Evolutionary conservation across 2,888 invertebrate genomes (phyloP).

Genomic region (Branchipolynoe longqiensis): DNA sequence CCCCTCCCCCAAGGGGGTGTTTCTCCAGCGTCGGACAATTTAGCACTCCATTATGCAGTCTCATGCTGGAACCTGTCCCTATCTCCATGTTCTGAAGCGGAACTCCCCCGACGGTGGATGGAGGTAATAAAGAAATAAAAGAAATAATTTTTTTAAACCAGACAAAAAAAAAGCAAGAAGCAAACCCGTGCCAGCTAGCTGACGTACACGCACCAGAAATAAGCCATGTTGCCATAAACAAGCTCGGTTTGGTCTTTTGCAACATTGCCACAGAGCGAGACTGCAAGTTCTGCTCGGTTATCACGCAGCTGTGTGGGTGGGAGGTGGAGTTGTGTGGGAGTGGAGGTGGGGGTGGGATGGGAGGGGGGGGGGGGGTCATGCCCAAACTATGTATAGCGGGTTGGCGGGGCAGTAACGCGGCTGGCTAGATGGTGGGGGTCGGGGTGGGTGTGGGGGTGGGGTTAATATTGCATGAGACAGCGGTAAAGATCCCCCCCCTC

Average conservation of each 20-base stretch:
- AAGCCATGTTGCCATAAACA: constrained; percentile 40
- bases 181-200: constrained; percentile 13
- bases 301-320: too few relatives aligned
- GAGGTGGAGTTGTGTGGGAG: too few relatives aligned
- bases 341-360: too few relatives aligned
- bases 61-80: constrained; percentile 14
- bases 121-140: too few relatives aligned
- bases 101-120: neutral
- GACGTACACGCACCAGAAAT: constrained; percentile 20
- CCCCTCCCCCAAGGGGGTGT: too few relatives aligned
- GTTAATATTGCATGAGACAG: constrained; percentile 1
- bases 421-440: neutral
- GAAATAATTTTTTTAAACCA: too few relatives aligned
- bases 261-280: neutral
- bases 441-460: neutral
- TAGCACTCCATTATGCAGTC: constrained; percentile 1
- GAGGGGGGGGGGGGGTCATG: neutral
- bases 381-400: neutral
- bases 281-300: neutral
- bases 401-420: neutral
- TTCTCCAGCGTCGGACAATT: neutral
- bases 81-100: neutral
- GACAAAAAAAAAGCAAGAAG: neutral
- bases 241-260: constrained; percentile 42
- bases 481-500: neutral